Percentiles rank a stretch among this genome's conserved stretches.
phyloP scores from a whole-genome alignment of 2,888 invertebrate genomes.

The Tetanocera ferruginea region DNA sequence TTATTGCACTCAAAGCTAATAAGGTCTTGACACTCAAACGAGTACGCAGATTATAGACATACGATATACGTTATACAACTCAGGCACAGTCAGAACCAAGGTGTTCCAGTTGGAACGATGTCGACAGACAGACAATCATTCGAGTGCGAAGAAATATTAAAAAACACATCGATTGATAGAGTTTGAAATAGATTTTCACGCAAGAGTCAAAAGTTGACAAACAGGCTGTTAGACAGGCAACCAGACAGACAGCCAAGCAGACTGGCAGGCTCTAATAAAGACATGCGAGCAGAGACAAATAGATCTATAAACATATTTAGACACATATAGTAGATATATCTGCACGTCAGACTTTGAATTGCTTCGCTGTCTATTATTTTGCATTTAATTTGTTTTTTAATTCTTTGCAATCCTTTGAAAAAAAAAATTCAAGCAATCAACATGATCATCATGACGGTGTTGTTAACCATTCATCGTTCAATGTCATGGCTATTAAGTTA shows the following conservation, averaged over 20 bases:
- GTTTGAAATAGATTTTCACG: neutral
- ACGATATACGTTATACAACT: no score
- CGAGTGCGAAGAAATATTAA: neutral
- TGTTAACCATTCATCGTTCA: neutral
- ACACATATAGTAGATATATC: no score
- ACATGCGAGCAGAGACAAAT: neutral
- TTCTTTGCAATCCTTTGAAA: no score
- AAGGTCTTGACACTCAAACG: neutral
- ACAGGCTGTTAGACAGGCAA: neutral
- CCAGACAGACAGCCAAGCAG: neutral
- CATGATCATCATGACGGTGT: neutral
- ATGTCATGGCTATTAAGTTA: slow-evolving; percentile 8
- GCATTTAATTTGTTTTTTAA: no score
- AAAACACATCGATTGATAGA: slow-evolving; percentile 13
- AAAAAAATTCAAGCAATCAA: neutral
- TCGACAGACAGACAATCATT: neutral
- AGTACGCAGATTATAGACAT: neutral
- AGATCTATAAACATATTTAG: neutral
- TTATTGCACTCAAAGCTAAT: neutral
- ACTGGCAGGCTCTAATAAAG: neutral
- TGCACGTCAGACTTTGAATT: no score
- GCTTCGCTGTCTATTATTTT: no score
- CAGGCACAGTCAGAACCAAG: neutral
- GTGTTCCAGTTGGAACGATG: neutral
- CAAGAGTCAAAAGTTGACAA: neutral